Evolutionary conservation across 2,797 vertebrate genomes (phyloP).

Genomic region (Pteronotus mesoamericanus): DNA sequence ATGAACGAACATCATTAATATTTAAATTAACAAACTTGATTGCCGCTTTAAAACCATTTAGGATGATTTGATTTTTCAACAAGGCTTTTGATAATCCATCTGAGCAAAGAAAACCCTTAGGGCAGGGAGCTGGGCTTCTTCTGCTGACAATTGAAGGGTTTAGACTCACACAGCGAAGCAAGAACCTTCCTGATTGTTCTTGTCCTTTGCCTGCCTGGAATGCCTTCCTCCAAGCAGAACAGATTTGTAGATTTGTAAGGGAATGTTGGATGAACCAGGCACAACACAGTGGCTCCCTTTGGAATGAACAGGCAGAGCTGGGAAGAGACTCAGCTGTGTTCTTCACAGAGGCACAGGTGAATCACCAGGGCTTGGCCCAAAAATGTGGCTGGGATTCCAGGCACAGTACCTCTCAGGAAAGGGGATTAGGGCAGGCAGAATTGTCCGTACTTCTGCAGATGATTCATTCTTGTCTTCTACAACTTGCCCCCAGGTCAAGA

Average conservation of each 20-base stretch:
- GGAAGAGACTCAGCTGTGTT: not conserved
- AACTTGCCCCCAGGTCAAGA: not conserved
- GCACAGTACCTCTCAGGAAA: not conserved
- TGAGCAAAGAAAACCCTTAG: not conserved
- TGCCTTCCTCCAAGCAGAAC: not conserved
- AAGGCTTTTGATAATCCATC: not conserved
- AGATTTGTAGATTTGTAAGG: not conserved
- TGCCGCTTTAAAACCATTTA: constrained; percentile 27
- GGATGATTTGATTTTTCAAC: constrained; percentile 32
- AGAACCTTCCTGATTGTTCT: not conserved
- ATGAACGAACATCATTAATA: constrained; percentile 28
- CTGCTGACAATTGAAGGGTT: not conserved
- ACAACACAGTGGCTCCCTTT: not conserved
- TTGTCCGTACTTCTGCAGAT: not conserved
- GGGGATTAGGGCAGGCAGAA: not conserved
- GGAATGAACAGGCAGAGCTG: not conserved
- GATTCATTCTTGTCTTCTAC: not conserved
- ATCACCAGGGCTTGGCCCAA: not conserved
- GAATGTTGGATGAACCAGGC: not conserved
- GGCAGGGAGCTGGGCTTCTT: not conserved
- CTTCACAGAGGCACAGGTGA: not conserved
- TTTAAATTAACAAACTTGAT: constrained; percentile 43
- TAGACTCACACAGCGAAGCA: not conserved
- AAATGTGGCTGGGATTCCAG: not conserved
- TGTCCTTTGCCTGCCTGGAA: not conserved